phyloP scores from a whole-genome alignment of 2,113 vertebrate genomes.

The Psilopogon haemacephalus region DNA sequence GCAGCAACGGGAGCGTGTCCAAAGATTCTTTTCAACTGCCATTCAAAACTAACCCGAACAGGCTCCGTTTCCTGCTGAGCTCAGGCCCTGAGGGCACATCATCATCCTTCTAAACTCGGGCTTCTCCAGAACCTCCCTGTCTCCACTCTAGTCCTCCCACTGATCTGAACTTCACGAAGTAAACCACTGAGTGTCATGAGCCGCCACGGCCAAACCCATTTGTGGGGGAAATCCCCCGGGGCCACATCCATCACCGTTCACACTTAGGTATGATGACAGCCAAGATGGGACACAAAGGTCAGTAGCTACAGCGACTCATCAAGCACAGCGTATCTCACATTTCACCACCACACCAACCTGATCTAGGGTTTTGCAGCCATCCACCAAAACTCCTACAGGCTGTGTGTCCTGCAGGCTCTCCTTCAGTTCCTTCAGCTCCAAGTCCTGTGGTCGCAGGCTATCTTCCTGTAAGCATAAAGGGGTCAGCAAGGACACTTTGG shows the following conservation, averaged over 20 bases:
- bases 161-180: neutral
- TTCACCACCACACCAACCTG: constrained; percentile 77
- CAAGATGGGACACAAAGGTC: neutral
- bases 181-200: neutral
- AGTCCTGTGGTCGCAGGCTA: constrained; percentile 76
- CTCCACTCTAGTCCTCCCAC: neutral
- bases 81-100: neutral
- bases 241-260: neutral
- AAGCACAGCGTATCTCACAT: no score
- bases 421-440: constrained; percentile 90
- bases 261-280: neutral
- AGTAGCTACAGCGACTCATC: neutral
- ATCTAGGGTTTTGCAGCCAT: constrained; percentile 91
- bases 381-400: constrained; percentile 91
- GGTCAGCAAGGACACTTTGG: neutral
- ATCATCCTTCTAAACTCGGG: neutral
- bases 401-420: constrained; percentile 94
- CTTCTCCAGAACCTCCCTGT: neutral
- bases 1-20: neutral
- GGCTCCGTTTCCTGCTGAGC: neutral
- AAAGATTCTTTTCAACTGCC: neutral
- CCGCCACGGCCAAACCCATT: neutral
- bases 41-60: neutral
- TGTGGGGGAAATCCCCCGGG: neutral
- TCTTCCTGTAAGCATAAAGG: constrained; percentile 77